These are phyloP conservation scores for Lota lota DNA, from an alignment of 2,113 vertebrate species.

Conservation along the genomic window DNA sequence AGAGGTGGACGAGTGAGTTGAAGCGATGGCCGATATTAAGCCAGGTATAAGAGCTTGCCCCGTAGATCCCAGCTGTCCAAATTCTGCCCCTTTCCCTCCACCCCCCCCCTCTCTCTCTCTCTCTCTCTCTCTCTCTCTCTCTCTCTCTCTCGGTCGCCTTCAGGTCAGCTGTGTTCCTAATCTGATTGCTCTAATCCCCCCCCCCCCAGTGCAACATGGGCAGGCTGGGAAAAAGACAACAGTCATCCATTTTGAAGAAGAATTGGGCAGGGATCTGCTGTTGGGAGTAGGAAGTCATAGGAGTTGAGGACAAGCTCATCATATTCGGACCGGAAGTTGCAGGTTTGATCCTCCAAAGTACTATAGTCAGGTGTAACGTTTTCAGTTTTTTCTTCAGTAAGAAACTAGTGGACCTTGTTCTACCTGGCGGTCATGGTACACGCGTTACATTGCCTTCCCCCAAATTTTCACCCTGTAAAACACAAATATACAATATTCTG, in stretches of 20 bases:
- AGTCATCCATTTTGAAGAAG: conserved; percentile 64
- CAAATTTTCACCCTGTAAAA: too few species aligned
- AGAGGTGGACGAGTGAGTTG: conserved; percentile 26
- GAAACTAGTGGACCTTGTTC: too few species aligned
- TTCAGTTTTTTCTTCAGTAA: too few species aligned
- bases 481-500: too few species aligned
- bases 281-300: background rate
- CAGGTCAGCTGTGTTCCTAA: conserved; percentile 78
- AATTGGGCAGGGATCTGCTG: conserved; percentile 35
- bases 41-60: conserved; percentile 33
- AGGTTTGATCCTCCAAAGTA: too few species aligned
- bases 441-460: too few species aligned
- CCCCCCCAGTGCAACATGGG: conserved; percentile 69
- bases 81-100: conserved; percentile 7
- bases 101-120: background rate
- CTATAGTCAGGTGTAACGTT: too few species aligned
- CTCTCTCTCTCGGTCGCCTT: conserved; percentile 18
- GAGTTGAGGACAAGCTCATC: too few species aligned
- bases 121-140: background rate
- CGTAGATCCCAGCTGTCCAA: conserved; percentile 32
- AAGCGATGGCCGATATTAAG: conserved; percentile 36
- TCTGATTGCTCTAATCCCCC: conserved; percentile 92
- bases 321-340: too few species aligned
- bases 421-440: too few species aligned
- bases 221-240: conserved; percentile 62